Evolutionary conservation across 2,888 invertebrate genomes (phyloP), one percentile per base, ranked within the genome.

Genomic region (Tethea ocularis): DNA sequence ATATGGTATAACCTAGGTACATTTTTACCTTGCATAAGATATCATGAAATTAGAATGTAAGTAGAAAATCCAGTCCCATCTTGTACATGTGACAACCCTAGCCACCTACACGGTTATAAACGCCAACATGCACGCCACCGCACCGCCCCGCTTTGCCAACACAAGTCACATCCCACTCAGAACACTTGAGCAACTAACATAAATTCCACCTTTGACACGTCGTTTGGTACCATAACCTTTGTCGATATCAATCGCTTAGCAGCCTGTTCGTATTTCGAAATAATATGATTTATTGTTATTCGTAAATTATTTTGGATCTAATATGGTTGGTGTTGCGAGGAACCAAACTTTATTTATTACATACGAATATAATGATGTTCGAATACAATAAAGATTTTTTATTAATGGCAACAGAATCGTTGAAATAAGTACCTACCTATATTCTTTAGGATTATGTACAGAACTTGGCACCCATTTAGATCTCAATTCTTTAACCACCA

Each of bases 151-250:
- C 20, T 23, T 55, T 59, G 59, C 57, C 58, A 60, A 62, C 64
- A 63, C 69, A 70, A 62, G 69, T 68, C 72, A 68, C 75, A 71
- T 74, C 78, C 80, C 75, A 77, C 80, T 62, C 66, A 57, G 62
- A 46, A 11, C 72, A 57, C 60, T 75, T 67, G 72, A 66, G 67
- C 67, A 78, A 74, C 57, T 23, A 61, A 66, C 71, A 75, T 80
- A 80, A 80, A 82, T 80, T 64, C 65, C 57, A 60, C 64, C 62
- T 75, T 75, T 77, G 77, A 78, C 78, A 74, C 72, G 38, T 66
- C 60, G 62, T 61, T 66, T 61, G 59, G 53, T 24, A 57, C 59
- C 59, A 62, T 66, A 63, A 66, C 68, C 63, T 66, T 67, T 71
- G 63, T 41, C 54, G 59, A 67, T 65, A 67, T 67, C 67, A 64